Percentiles rank a stretch among this genome's conserved stretches.
phyloP scores from a whole-genome alignment of 2,113 vertebrate genomes.

The Struthio camelus region DNA sequence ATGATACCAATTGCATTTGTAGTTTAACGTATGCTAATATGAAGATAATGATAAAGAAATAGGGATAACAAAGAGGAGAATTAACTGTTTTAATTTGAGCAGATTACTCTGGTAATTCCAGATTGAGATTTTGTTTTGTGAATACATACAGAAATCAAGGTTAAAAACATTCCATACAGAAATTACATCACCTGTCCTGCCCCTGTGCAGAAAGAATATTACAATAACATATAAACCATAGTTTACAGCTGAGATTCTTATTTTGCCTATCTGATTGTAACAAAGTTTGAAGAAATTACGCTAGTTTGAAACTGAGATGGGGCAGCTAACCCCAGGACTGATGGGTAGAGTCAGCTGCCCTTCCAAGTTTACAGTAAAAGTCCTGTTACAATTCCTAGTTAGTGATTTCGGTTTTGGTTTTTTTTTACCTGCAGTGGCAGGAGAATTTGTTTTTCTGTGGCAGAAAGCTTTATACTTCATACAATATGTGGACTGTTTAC shows the following conservation, averaged over 20 bases:
- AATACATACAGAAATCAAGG: neutral
- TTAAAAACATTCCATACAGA: neutral
- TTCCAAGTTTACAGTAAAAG: neutral
- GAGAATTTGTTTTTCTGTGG: neutral
- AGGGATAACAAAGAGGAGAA: neutral
- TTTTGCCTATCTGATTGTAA: neutral
- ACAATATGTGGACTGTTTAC: accelerated
- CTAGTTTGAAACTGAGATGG: neutral
- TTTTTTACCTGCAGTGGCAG: neutral
- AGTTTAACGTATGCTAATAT: neutral
- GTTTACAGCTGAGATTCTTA: neutral
- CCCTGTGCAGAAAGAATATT: neutral
- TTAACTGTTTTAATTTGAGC: neutral
- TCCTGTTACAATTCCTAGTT: neutral
- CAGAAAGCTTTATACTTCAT: neutral
- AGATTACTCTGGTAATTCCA: neutral
- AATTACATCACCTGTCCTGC: neutral
- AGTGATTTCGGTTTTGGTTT: too few species aligned
- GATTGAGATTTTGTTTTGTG: neutral
- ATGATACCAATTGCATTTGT: neutral
- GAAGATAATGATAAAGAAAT: neutral
- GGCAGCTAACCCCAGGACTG: neutral
- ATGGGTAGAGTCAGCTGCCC: neutral
- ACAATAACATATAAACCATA: neutral
- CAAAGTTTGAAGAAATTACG: neutral